phyloP scores from a whole-genome alignment of 2,797 vertebrate genomes.

The Clarias fuscus region DNA sequence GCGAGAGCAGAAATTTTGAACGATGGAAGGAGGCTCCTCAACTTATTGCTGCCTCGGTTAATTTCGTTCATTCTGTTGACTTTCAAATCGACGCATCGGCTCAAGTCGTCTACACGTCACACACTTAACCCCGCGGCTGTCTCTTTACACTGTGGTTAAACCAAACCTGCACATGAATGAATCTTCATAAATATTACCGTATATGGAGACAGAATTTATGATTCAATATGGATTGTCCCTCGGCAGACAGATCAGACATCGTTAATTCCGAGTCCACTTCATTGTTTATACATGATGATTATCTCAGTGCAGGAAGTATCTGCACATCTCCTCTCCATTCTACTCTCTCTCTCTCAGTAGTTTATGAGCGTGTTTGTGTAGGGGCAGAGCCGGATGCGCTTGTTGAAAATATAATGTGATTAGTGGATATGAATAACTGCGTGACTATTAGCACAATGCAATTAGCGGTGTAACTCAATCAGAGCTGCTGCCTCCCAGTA shows the following conservation, averaged over 20 bases:
- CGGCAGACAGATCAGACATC: background rate
- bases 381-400: constrained; percentile 3
- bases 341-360: background rate
- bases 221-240: background rate
- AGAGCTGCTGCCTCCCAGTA: constrained; percentile 7
- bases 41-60: no score
- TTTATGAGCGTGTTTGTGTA: background rate
- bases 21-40: no score
- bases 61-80: background rate
- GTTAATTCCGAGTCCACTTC: background rate
- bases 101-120: background rate
- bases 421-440: constrained; percentile 29
- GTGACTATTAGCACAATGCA: constrained; percentile 30
- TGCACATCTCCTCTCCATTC: background rate
- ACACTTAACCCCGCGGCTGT: background rate
- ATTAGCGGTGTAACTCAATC: constrained; percentile 30
- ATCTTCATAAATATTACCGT: background rate
- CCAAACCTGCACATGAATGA: background rate
- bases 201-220: background rate
- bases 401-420: constrained; percentile 27
- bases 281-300: background rate
- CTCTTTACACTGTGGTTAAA: background rate
- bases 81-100: background rate
- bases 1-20: no score
- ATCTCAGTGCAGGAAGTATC: background rate